These are phyloP conservation scores for Timandra comae DNA, from an alignment of 2,888 invertebrate genomes.

Conservation along the genomic window DNA sequence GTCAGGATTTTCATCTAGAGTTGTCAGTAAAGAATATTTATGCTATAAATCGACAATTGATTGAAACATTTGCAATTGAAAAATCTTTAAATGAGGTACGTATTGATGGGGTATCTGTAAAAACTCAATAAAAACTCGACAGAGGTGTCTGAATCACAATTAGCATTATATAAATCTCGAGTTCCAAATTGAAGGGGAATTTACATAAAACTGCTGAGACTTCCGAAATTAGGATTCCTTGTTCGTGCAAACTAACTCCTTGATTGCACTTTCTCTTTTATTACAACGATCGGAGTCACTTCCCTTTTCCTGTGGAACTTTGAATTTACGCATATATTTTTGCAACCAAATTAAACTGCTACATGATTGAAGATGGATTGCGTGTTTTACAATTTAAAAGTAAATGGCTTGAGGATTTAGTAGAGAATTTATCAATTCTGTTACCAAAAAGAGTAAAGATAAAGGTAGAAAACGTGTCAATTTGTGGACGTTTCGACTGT, in stretches of 20 bases:
- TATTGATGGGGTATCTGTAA: conserved; percentile 8
- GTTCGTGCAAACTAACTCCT: conserved; percentile 14
- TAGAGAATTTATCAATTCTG: too few relatives aligned
- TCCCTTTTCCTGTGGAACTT: too few relatives aligned
- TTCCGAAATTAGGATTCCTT: conserved; percentile 15
- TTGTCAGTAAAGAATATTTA: too few relatives aligned
- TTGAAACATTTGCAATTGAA: conserved; percentile 5
- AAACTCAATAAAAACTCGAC: conserved; percentile 15
- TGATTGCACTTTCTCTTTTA: conserved; percentile 17
- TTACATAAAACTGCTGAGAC: conserved; percentile 19
- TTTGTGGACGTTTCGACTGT: too few relatives aligned
- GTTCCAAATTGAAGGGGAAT: conserved; percentile 16
- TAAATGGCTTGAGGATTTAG: too few relatives aligned
- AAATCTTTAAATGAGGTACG: conserved; percentile 3
- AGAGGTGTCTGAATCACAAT: conserved; percentile 3
- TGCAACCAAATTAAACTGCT: not conserved
- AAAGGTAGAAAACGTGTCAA: too few relatives aligned
- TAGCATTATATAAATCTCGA: conserved; percentile 18
- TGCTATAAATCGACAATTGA: too few relatives aligned
- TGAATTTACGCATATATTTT: conserved; percentile 2
- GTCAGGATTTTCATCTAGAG: too few relatives aligned
- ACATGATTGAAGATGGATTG: too few relatives aligned
- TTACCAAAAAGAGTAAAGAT: too few relatives aligned
- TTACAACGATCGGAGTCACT: not conserved
- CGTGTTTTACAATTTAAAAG: too few relatives aligned